Conservation (phyloP, 2,888 invertebrate species). For the Drosophila fulvimacula region DNA sequence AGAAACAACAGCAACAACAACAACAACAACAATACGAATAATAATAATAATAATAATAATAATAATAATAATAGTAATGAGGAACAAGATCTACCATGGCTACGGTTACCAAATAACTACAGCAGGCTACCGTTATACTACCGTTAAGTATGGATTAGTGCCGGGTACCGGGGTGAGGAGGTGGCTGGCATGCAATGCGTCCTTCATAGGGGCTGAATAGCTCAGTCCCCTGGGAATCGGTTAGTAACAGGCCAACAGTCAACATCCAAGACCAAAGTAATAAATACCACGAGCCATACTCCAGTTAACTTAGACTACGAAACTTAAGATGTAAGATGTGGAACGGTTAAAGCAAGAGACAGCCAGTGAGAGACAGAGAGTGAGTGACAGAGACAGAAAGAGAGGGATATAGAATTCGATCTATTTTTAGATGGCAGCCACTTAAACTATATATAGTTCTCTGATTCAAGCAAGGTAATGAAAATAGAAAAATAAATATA, state of each 20-base stretch:
- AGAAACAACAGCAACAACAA: constrained; percentile 26
- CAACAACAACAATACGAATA: constrained; percentile 18
- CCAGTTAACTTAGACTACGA: constrained; percentile 21
- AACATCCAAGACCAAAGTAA: constrained; percentile 25
- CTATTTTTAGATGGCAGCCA: constrained; percentile 1
- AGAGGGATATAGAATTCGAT: neutral
- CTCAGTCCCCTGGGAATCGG: neutral
- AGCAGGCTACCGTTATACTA: constrained; percentile 8
- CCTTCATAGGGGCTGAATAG: neutral
- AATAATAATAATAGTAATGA: constrained; percentile 10
- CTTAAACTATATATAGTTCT: neutral
- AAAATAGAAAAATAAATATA: neutral
- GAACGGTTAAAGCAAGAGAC: constrained; percentile 28
- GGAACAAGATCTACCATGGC: constrained; percentile 6
- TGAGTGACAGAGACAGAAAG: neutral
- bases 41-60: constrained; percentile 12
- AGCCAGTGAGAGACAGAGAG: constrained; percentile 1
- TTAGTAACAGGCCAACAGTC: constrained; percentile 34
- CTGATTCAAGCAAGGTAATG: neutral
- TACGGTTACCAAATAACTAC: constrained; percentile 22
- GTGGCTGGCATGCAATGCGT: constrained; percentile 29
- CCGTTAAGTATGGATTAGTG: constrained; percentile 28
- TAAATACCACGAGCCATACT: constrained; percentile 26
- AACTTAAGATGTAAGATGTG: constrained; percentile 27
- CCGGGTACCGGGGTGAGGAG: constrained; percentile 11